A percentile compares a stretch with the other conserved stretches of the same genome.
Evolutionary conservation across 2,888 invertebrate genomes (phyloP).

Genomic region (Cephonodes hylas): DNA sequence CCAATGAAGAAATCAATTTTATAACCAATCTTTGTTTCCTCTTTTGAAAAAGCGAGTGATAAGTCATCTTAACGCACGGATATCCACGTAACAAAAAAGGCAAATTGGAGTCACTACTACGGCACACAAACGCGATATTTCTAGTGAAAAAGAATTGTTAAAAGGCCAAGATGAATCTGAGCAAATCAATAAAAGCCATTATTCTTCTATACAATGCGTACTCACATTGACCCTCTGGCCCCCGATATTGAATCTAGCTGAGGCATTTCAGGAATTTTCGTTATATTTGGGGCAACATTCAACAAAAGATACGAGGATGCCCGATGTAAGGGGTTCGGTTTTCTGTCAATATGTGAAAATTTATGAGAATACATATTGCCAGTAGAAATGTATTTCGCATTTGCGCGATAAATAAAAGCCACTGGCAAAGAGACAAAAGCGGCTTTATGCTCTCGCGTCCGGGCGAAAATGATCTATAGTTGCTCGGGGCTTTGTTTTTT

Average conservation of each 20-base stretch:
- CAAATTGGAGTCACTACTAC: background rate
- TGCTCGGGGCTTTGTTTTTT: background rate
- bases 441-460: slow-evolving; percentile 1
- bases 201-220: slow-evolving; percentile 39
- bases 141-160: background rate
- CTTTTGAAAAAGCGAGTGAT: too few relatives aligned
- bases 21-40: too few relatives aligned
- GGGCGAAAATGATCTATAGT: slow-evolving; percentile 3
- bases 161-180: slow-evolving; percentile 15
- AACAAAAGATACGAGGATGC: slow-evolving; percentile 61
- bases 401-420: slow-evolving; percentile 3
- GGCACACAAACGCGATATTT: background rate
- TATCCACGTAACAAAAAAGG: background rate
- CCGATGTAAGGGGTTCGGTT: slow-evolving; percentile 45
- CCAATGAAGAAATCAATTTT: too few relatives aligned
- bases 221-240: slow-evolving; percentile 34
- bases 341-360: slow-evolving; percentile 60
- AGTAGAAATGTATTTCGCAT: slow-evolving; percentile 7
- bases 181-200: slow-evolving; percentile 37
- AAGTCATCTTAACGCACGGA: background rate
- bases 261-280: slow-evolving; percentile 52
- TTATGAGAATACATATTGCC: slow-evolving; percentile 50
- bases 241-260: slow-evolving; percentile 48
- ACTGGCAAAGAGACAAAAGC: slow-evolving; percentile 7
- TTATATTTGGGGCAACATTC: slow-evolving; percentile 54